These are phyloP conservation scores for Bradypus variegatus DNA, from an alignment of 2,797 vertebrate species.

Conservation along the genomic window DNA sequence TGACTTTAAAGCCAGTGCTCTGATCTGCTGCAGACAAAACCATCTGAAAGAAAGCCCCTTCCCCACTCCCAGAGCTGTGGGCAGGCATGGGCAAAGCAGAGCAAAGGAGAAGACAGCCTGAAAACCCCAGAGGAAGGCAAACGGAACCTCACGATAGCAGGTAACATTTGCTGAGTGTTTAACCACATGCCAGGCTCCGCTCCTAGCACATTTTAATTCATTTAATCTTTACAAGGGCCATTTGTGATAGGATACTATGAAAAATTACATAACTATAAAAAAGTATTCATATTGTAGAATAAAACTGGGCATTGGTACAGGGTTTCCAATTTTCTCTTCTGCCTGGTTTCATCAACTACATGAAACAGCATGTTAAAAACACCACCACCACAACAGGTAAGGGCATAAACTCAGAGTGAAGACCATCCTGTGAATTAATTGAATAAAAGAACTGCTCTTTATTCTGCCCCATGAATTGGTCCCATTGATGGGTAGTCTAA, in stretches of 20 bases:
- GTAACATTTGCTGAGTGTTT: background rate
- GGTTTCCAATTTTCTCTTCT: background rate
- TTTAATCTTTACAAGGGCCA: background rate
- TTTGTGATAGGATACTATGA: background rate
- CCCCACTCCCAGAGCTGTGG: fast-evolving
- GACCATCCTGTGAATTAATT: background rate
- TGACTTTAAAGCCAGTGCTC: background rate
- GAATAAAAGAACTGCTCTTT: background rate
- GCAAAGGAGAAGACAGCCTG: background rate
- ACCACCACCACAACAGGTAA: background rate
- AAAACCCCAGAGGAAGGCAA: background rate
- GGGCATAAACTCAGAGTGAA: background rate
- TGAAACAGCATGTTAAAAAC: background rate
- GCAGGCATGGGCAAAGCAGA: background rate
- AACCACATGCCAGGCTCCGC: background rate
- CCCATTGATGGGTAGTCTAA: background rate
- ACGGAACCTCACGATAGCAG: background rate
- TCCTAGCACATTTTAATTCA: background rate
- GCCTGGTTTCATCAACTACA: background rate
- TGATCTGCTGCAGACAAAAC: background rate
- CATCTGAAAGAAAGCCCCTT: too few species aligned
- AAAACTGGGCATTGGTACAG: background rate
- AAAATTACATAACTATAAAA: background rate
- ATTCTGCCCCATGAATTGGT: background rate
- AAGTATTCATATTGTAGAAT: background rate